Evolutionary conservation across 2,888 invertebrate genomes (phyloP).

Genomic region (Aelia acuminata): DNA sequence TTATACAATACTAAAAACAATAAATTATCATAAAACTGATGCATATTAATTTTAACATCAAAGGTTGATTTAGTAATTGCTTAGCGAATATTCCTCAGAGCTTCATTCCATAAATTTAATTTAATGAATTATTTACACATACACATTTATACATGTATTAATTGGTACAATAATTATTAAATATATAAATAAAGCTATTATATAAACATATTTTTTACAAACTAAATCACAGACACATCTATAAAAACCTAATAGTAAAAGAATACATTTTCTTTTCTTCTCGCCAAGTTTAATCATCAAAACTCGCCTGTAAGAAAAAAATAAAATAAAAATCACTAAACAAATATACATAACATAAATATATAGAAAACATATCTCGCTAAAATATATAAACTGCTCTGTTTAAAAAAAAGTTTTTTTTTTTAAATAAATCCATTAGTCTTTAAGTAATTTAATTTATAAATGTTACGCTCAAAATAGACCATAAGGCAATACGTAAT

Average conservation of each 20-base stretch:
- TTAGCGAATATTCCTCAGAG: background rate
- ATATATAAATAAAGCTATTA: constrained; percentile 46
- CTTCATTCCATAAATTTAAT: constrained; percentile 34
- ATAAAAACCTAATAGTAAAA: constrained; percentile 41
- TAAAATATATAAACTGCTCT: no score
- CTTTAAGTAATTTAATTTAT: no score
- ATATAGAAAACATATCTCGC: no score
- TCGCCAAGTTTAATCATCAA: constrained; percentile 60
- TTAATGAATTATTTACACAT: constrained; percentile 24
- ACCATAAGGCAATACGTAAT: no score
- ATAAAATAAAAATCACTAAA: background rate
- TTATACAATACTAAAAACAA: constrained; percentile 28
- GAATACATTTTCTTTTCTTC: background rate
- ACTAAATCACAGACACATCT: constrained; percentile 63
- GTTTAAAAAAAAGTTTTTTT: no score
- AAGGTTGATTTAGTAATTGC: constrained; percentile 1
- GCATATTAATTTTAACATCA: background rate
- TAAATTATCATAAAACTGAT: constrained; percentile 7
- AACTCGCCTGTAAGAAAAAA: constrained; percentile 62
- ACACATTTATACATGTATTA: constrained; percentile 38
- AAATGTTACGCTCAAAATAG: no score
- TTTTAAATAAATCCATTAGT: no score
- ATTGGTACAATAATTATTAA: constrained; percentile 2
- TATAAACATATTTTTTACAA: constrained; percentile 51
- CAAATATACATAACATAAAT: background rate